Evolutionary conservation across 2,888 invertebrate species (phyloP).

Genomic region (Bruchidius siliquastri): DNA sequence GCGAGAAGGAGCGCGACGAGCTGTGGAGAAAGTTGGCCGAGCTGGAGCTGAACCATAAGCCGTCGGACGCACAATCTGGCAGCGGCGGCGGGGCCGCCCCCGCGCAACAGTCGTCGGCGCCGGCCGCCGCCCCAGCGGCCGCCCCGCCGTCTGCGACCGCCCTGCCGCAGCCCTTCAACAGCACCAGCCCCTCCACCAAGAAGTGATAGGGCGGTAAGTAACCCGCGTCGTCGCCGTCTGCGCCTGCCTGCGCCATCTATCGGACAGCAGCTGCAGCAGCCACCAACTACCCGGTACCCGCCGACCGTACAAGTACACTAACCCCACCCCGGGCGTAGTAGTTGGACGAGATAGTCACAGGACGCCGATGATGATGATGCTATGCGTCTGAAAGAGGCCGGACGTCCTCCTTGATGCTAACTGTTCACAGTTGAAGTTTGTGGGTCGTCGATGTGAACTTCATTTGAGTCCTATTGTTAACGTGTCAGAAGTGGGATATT

Average conservation of each 20-base stretch:
- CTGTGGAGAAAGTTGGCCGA: constrained; percentile 94
- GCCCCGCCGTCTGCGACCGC: constrained; percentile 8
- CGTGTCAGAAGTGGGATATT: not conserved
- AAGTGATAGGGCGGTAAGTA: constrained; percentile 41
- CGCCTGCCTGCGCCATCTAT: not conserved
- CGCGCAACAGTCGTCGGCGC: constrained; percentile 4
- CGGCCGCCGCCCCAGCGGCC: constrained; percentile 9
- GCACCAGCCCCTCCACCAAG: constrained; percentile 43
- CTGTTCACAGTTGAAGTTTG: not conserved
- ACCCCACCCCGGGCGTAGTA: not conserved
- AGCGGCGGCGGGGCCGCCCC: constrained; percentile 18
- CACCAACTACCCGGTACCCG: not conserved
- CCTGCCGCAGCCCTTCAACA: constrained; percentile 19
- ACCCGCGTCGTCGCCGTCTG: too few species aligned
- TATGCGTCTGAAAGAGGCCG: not conserved
- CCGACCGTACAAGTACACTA: constrained; percentile 8
- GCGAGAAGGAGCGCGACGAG: constrained; percentile 95
- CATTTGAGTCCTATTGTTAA: not conserved
- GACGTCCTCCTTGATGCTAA: not conserved
- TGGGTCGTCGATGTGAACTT: not conserved
- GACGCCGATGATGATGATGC: not conserved
- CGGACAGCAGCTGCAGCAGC: not conserved
- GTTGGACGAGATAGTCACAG: not conserved
- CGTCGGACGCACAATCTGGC: constrained; percentile 20
- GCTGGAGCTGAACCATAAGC: constrained; percentile 56